Conservation (phyloP, 2,113 vertebrate genomes). For the Arothron firmamentum region DNA sequence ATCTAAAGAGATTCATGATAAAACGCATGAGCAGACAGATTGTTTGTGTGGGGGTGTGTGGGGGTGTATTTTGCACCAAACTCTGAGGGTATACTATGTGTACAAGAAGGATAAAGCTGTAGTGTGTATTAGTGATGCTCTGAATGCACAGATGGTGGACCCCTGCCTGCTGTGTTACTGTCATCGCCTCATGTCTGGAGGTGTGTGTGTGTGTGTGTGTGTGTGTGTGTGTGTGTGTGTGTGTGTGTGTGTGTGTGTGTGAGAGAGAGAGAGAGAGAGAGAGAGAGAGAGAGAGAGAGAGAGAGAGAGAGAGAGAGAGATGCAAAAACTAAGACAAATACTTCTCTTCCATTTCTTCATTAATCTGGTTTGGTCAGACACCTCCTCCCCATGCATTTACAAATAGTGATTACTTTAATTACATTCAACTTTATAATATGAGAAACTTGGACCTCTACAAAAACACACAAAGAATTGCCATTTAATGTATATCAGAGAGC, state of each 20-base stretch:
- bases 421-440: conserved; percentile 29
- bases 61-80: neutral
- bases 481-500: conserved; percentile 17
- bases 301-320: no score
- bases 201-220: conserved; percentile 22
- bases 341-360: conserved; percentile 56
- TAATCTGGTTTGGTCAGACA: conserved; percentile 38
- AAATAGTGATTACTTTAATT: conserved; percentile 42
- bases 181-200: conserved; percentile 61
- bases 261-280: no score
- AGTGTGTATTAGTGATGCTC: conserved; percentile 64
- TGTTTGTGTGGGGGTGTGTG: conserved; percentile 19
- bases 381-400: conserved; percentile 26
- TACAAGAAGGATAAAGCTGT: conserved; percentile 14
- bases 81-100: conserved; percentile 11
- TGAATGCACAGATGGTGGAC: conserved; percentile 75
- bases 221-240: conserved; percentile 28
- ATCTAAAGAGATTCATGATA: neutral
- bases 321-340: conserved; percentile 48
- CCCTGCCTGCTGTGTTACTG: conserved; percentile 72
- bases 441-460: conserved; percentile 7
- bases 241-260: no score
- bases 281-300: no score
- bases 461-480: neutral
- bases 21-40: conserved; percentile 10